Percentiles rank a stretch among this genome's conserved stretches.
Evolutionary conservation across 2,888 invertebrate genomes (phyloP).

Genomic region (Hetaerina titia): DNA sequence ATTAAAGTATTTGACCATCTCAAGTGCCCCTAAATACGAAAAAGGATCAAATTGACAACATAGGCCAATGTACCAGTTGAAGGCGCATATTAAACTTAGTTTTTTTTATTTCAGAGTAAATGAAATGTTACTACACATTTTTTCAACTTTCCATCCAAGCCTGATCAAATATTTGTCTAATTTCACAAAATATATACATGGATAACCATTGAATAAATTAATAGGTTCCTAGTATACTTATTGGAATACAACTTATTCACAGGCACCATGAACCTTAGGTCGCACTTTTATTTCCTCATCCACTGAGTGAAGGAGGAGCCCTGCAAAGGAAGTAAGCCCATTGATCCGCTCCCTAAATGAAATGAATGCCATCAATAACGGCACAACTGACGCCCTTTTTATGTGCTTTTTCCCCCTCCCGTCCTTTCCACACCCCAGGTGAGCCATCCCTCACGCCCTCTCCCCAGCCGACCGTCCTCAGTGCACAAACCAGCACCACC

Average conservation of each 20-base stretch:
- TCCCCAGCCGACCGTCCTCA: neutral
- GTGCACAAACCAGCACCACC: neutral
- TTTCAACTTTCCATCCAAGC: no score
- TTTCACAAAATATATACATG: no score
- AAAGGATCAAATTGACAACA: no score
- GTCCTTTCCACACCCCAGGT: constrained; percentile 36
- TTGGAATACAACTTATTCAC: neutral
- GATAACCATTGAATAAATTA: no score
- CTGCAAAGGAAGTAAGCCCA: neutral
- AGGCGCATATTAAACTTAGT: no score
- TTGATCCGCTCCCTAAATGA: neutral
- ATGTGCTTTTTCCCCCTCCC: neutral
- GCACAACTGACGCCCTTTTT: constrained; percentile 27
- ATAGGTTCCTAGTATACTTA: no score
- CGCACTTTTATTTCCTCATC: neutral
- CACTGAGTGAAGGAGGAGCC: neutral
- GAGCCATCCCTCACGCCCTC: neutral
- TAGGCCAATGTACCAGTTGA: no score
- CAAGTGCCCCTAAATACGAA: no score
- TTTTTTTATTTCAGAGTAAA: no score
- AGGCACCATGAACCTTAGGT: neutral
- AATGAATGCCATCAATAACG: constrained; percentile 33
- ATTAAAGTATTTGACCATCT: no score
- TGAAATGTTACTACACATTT: no score
- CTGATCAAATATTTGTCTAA: no score